These are phyloP conservation scores for Trichogramma pretiosum DNA, from an alignment of 1,140 invertebrate species.

Conservation along the genomic window DNA sequence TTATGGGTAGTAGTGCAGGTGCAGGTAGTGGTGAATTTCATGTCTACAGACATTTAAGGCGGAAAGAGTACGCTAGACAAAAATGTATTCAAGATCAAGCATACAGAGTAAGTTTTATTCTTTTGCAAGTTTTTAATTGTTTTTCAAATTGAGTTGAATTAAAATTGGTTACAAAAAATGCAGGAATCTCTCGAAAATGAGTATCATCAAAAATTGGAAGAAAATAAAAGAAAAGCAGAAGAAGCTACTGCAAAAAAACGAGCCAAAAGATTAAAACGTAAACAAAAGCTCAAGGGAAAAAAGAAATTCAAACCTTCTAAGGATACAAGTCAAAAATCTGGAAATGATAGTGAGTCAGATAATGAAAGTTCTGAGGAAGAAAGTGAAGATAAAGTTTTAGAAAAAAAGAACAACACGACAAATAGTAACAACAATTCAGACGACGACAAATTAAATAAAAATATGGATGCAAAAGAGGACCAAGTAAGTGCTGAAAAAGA, in stretches of 20 bases:
- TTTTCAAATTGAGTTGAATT: constrained; percentile 6
- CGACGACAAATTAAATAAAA: too few species aligned
- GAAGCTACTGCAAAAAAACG: constrained; percentile 77
- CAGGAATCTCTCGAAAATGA: constrained; percentile 74
- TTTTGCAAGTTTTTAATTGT: constrained; percentile 6
- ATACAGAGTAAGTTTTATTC: constrained; percentile 52
- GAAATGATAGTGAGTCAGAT: constrained; percentile 21
- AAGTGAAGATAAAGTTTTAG: too few species aligned
- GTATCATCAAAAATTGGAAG: constrained; percentile 72
- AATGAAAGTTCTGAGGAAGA: constrained; percentile 19
- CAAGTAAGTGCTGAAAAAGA: background rate
- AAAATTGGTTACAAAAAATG: constrained; percentile 26
- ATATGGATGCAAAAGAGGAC: background rate
- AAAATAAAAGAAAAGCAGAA: constrained; percentile 68
- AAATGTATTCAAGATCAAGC: constrained; percentile 85
- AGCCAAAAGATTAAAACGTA: constrained; percentile 72
- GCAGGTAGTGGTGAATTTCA: constrained; percentile 98
- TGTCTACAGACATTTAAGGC: constrained; percentile 86
- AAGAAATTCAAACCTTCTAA: constrained; percentile 45
- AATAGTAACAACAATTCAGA: background rate
- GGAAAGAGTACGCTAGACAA: constrained; percentile 91
- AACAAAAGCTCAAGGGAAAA: constrained; percentile 51
- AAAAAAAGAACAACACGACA: too few species aligned
- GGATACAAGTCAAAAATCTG: constrained; percentile 25
- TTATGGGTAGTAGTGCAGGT: constrained; percentile 95